Percentiles rank a stretch among this genome's conserved stretches.
These are phyloP conservation scores for Gobiocypris rarus DNA, from an alignment of 2,113 vertebrate genomes.

Conservation along the genomic window DNA sequence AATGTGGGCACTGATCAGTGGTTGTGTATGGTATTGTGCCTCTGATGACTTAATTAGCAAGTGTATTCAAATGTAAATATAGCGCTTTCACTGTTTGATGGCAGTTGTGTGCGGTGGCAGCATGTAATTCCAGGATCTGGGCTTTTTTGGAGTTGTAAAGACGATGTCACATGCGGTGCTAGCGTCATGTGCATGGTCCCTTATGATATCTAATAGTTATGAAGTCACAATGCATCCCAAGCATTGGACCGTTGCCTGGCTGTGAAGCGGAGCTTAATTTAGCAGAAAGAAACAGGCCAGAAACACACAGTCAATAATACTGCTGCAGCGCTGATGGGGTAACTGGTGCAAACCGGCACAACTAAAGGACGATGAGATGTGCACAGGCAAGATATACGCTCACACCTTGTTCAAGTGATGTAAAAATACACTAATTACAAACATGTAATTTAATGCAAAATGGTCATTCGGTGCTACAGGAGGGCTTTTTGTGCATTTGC, in stretches of 20 bases:
- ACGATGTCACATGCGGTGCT: constrained; percentile 60
- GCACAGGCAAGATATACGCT: not conserved
- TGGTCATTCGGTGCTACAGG: not conserved
- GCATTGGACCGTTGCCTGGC: constrained; percentile 60
- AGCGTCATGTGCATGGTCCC: constrained; percentile 53
- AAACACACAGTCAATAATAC: constrained; percentile 28
- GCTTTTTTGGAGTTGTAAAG: constrained; percentile 57
- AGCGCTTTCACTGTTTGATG: constrained; percentile 57
- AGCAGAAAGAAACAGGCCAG: constrained; percentile 53
- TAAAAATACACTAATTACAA: not conserved
- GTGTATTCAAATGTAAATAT: constrained; percentile 56
- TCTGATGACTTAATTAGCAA: constrained; percentile 71
- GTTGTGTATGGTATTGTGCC: constrained; percentile 63
- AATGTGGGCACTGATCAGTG: constrained; percentile 20
- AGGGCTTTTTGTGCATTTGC: not conserved
- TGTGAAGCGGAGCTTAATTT: constrained; percentile 59
- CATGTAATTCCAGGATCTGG: constrained; percentile 69
- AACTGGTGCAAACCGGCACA: constrained; percentile 31
- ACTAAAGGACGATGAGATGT: not conserved
- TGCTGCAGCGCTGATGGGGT: not conserved
- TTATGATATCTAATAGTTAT: constrained; percentile 26
- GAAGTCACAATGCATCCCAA: not conserved
- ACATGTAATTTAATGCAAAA: not conserved
- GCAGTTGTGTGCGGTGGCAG: constrained; percentile 66
- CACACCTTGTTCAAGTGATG: not conserved